phyloP scores from a whole-genome alignment of 2,113 vertebrate species.

The Copsychus sechellarum region DNA sequence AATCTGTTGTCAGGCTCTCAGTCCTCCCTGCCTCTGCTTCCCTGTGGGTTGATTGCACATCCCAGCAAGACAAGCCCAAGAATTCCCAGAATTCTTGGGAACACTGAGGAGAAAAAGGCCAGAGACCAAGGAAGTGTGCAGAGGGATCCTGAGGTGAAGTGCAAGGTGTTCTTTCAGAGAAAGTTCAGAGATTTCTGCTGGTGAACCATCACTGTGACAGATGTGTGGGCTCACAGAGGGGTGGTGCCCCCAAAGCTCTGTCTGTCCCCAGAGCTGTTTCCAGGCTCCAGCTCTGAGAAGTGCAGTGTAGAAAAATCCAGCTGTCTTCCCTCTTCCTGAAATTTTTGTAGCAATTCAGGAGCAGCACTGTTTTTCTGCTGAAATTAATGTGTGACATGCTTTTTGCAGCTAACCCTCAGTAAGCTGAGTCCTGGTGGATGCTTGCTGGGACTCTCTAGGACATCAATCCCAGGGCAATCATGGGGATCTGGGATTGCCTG shows the following conservation, averaged over 20 bases:
- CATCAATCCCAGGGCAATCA: neutral
- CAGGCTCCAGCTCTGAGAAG: neutral
- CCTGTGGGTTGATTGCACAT: neutral
- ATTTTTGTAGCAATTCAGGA: neutral
- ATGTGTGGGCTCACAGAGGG: neutral
- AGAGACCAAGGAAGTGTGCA: neutral
- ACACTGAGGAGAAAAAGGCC: neutral
- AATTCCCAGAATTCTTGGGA: neutral
- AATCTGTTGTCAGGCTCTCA: neutral
- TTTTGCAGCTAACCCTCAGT: neutral
- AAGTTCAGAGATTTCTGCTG: neutral
- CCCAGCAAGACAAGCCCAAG: neutral
- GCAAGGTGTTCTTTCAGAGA: neutral
- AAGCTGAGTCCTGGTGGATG: neutral
- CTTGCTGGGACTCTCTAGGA: neutral
- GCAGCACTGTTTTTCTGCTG: neutral
- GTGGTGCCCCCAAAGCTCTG: neutral
- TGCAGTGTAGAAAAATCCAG: neutral
- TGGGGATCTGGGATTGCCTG: neutral
- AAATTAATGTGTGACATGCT: neutral
- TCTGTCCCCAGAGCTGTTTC: neutral
- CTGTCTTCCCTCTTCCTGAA: neutral
- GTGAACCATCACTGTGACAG: neutral
- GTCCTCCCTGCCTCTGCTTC: neutral
- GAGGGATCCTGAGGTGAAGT: neutral